A percentile compares a stretch with the other conserved stretches of the same genome.
These are phyloP conservation scores for Zaprionus africanus DNA, from an alignment of 1,140 invertebrate genomes.

Conservation along the genomic window DNA sequence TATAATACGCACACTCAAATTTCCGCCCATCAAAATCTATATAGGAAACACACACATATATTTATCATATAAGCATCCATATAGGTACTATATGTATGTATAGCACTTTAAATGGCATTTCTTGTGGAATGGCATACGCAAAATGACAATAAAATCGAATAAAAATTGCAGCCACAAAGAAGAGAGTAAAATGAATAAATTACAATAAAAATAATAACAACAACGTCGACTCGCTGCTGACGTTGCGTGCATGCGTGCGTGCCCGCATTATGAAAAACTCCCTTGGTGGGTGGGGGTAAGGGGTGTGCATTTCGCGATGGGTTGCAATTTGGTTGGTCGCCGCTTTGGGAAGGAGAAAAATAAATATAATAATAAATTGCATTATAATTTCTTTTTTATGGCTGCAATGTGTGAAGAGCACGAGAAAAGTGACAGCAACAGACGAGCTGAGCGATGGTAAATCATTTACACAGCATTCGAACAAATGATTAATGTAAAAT, in stretches of 20 bases:
- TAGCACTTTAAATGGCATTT: slow-evolving; percentile 1
- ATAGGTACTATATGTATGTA: slow-evolving; percentile 2
- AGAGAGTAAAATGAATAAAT: slow-evolving; percentile 29
- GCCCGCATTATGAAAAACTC: slow-evolving; percentile 26
- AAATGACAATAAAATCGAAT: slow-evolving; percentile 74
- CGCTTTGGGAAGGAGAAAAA: slow-evolving; percentile 21
- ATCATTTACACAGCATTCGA: slow-evolving; percentile 16
- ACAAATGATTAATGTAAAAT: neutral
- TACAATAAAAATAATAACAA: slow-evolving; percentile 22
- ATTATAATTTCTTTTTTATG: slow-evolving; percentile 73
- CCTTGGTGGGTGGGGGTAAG: neutral
- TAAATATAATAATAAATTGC: slow-evolving; percentile 73
- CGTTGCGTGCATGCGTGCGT: slow-evolving; percentile 41
- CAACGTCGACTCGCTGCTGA: slow-evolving; percentile 37
- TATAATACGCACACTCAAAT: neutral
- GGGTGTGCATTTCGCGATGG: slow-evolving; percentile 13
- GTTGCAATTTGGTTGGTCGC: slow-evolving; percentile 68
- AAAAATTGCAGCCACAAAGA: slow-evolving; percentile 44
- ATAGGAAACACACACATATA: neutral
- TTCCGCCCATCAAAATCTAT: neutral
- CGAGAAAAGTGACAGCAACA: neutral
- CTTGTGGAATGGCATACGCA: slow-evolving; percentile 58
- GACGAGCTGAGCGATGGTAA: neutral
- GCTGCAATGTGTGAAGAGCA: slow-evolving; percentile 18
- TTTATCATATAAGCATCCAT: neutral